Base-by-base conservation (phyloP, 2,888 invertebrate species). In the Dinocampus coccinellae region DNA sequence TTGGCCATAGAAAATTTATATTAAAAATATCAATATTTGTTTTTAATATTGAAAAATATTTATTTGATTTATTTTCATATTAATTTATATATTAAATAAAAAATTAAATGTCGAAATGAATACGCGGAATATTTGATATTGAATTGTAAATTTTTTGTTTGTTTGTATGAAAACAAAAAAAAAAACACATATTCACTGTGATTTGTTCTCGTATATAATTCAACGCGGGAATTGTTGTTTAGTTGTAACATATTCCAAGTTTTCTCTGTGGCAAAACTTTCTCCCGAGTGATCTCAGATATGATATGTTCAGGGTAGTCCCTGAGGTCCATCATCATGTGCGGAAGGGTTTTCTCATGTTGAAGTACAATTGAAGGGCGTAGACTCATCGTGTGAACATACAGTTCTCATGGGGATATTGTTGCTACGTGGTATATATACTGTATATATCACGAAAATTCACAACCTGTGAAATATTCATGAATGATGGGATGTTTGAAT, bases 291-390 rank as follows among this genome's bases (percentile, higher is more conserved):
- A 11, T n/a, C 34, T 3, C 47, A 16, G 16, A 24, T 29, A 4
- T 29, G 29, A n/a, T n/a, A n/a, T n/a, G n/a, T n/a, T 29, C 7
- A 29, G 29, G 29, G 29, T 29, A 3, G 3, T 63, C 62, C 69
- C 63, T 3, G 63, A 55, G 63, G 63, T 63, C 64, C 69, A 70
- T 70, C 69, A 70, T 29, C 63, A 16, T 47, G 69, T 42, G 22
- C 34, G 39, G 52, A 57, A 55, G 68, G 52, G 53, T 55, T 65
- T 70, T 64, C 47, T n/a, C 29, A 55, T 69, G 69, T 69, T 47
- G 63, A 55, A 69, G 55, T 62, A 69, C 63, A 63, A 63, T 63
- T 42, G 63, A 61, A 61, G 34, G 34, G 61, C 61, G 47, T n/a
- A 61, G 47, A 63, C 63, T 47, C 42, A 47, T 63, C 39, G 13